Percentiles rank a stretch among this genome's conserved stretches.
These are phyloP conservation scores for Adelognathus sp. DNA, from an alignment of 2,888 invertebrate species.

Conservation along the genomic window DNA sequence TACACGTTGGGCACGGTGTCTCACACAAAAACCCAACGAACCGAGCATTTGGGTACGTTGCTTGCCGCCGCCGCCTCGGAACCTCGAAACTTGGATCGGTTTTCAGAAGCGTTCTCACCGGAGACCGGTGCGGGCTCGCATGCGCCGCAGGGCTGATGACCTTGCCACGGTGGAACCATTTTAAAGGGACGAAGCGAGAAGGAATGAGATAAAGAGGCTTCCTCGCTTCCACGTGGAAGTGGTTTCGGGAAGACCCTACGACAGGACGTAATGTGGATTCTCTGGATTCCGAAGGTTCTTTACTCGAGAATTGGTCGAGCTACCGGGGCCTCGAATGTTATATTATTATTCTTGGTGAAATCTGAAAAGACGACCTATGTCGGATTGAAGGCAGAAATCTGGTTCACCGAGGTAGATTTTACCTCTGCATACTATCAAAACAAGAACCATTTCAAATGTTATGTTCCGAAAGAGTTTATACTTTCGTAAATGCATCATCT, in stretches of 20 bases:
- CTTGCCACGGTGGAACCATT: conserved; percentile 66
- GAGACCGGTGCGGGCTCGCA: conserved; percentile 12
- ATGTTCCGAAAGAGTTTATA: too few species aligned
- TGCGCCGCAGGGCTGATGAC: conserved; percentile 72
- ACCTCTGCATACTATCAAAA: too few species aligned
- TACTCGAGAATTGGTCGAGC: not conserved
- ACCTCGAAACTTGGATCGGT: conserved; percentile 72
- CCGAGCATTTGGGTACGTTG: not conserved
- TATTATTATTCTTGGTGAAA: not conserved
- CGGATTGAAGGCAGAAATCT: too few species aligned
- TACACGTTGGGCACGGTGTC: not conserved
- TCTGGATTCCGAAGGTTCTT: conserved; percentile 25
- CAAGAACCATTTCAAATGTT: too few species aligned
- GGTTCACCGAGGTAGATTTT: too few species aligned
- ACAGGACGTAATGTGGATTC: conserved; percentile 1
- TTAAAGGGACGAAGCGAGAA: conserved; percentile 64
- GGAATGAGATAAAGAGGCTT: not conserved
- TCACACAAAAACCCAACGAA: not conserved
- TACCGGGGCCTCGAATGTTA: not conserved
- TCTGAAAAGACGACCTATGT: too few species aligned
- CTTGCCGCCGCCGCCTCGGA: conserved; percentile 7
- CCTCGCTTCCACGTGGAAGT: conserved; percentile 61
- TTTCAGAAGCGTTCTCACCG: conserved; percentile 77
- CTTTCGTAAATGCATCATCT: too few species aligned
- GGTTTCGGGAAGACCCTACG: conserved; percentile 60